Base-by-base conservation (phyloP, 2,797 vertebrate species). In the Liparis tanakae region DNA sequence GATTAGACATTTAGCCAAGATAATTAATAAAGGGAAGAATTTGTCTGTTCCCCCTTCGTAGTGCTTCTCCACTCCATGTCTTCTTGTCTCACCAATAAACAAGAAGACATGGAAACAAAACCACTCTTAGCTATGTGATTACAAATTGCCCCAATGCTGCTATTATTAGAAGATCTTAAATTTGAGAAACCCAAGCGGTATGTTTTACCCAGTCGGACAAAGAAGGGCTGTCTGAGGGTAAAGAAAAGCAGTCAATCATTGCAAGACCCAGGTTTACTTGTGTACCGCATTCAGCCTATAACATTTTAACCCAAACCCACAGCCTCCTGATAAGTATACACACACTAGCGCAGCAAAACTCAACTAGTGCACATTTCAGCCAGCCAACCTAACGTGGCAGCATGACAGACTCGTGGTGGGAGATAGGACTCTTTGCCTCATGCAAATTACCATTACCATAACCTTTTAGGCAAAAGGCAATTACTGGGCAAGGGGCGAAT, bases 1-100 rank as follows among this genome's bases (percentile, higher is more conserved):
- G 91, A 93, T 93, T 92, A 89, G 89, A 91, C 85, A 79, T 91
- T 93, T 87, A 89, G 86, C 87, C 73, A 70, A 76, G 90, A 86
- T 90, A 93, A 91, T 91, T 92, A 89, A 89, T 91, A 93, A 93
- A 77, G 85, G 89, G 84, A 87, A 84, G 78, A 82, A 89, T 93
- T 84, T 91, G 83, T 82, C 67, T 76, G 72, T 86, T 87, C 78
- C 68, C 68, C 76, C 84, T 87, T 76, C 71, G 74, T 85, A 87
- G 83, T 66, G 51, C 63, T 76, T 87, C 85, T 83, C 69, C 72
- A 76, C 70, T 84, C 69, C 70, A 30, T 30, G 25, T 30, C 25
- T 30, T 30, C 25, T 30, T 30, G 84, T 79, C 84, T 86, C 90
- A 88, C 87, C 88, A 87, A 91, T 93, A 92, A 93, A 94, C 93